Conservation (phyloP, 2,888 invertebrate species). For the Patella ulyssiponensis region DNA sequence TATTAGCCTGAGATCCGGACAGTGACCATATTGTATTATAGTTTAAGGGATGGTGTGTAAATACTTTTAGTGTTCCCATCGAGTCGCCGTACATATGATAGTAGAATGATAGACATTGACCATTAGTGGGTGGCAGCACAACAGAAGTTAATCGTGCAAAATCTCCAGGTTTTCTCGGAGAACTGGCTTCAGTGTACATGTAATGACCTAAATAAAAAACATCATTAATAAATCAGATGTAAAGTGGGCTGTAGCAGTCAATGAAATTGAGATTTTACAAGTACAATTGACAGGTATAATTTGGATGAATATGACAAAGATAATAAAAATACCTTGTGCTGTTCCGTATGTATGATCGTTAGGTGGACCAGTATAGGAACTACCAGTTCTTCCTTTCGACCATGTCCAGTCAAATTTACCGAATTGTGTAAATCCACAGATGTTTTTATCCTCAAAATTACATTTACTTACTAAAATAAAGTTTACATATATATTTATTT, state of each 20-base stretch:
- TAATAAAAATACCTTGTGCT: conserved; percentile 40
- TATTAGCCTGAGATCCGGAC: conserved; percentile 47
- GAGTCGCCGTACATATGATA: conserved; percentile 63
- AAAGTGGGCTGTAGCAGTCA: too few species aligned
- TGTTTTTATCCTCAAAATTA: conserved; percentile 53
- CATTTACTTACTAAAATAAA: conserved; percentile 33
- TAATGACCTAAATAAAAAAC: conserved; percentile 53
- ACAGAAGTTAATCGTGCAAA: conserved; percentile 69
- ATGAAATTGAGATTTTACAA: too few species aligned
- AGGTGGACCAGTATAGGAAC: conserved; percentile 54
- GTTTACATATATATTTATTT: conserved; percentile 36
- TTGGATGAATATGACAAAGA: too few species aligned
- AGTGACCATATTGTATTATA: conserved; percentile 39
- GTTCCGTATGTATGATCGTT: conserved; percentile 63
- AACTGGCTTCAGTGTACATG: conserved; percentile 71
- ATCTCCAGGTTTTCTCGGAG: conserved; percentile 76
- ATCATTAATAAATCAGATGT: too few species aligned
- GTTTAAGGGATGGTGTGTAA: conserved; percentile 30
- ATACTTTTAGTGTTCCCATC: conserved; percentile 60
- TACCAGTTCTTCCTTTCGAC: conserved; percentile 46
- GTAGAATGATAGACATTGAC: conserved; percentile 64
- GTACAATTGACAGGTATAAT: too few species aligned
- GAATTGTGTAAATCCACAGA: conserved; percentile 59
- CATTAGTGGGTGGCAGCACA: conserved; percentile 38
- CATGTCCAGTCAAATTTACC: conserved; percentile 66